These are phyloP conservation scores for Cheiracanthium punctorium DNA, from an alignment of 2,888 invertebrate species.

Conservation along the genomic window DNA sequence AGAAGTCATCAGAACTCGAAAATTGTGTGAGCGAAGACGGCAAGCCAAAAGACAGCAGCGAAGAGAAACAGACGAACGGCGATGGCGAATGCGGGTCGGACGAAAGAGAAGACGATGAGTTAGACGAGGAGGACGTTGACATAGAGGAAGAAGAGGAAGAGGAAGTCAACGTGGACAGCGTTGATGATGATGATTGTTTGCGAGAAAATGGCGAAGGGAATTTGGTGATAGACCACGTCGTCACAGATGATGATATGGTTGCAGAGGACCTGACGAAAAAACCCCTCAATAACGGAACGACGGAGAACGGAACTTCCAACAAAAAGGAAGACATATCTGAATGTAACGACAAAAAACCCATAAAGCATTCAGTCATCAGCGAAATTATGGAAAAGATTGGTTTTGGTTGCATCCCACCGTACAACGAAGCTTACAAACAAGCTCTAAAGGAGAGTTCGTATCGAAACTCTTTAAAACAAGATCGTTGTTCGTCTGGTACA, in stretches of 20 bases:
- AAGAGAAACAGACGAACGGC: conserved; percentile 71
- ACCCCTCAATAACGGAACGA: conserved; percentile 49
- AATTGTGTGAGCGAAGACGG: conserved; percentile 2
- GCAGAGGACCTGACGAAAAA: conserved; percentile 82
- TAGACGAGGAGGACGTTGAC: conserved; percentile 79
- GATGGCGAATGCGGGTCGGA: conserved; percentile 77
- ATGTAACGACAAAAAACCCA: conserved; percentile 78
- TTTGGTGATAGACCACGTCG: conserved; percentile 46
- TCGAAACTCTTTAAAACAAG: conserved; percentile 55
- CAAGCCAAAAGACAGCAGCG: conserved; percentile 56
- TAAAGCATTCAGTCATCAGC: conserved; percentile 82
- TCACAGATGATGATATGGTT: conserved; percentile 74
- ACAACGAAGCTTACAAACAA: conserved; percentile 96
- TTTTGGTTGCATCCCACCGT: conserved; percentile 93
- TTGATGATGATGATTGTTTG: conserved; percentile 49
- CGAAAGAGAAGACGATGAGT: conserved; percentile 71
- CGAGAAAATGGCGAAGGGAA: conserved; percentile 52
- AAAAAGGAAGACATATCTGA: conserved; percentile 30
- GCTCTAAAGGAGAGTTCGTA: conserved; percentile 85
- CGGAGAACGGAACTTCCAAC: conserved; percentile 30
- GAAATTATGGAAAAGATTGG: conserved; percentile 98
- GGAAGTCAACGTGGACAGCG: conserved; percentile 71
- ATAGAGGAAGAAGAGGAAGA: conserved; percentile 83
- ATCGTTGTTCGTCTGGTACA: conserved; percentile 69
- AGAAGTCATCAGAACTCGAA: not conserved